These are phyloP conservation scores for Malurus splendens DNA, from an alignment of 2,797 vertebrate species.

Conservation along the genomic window DNA sequence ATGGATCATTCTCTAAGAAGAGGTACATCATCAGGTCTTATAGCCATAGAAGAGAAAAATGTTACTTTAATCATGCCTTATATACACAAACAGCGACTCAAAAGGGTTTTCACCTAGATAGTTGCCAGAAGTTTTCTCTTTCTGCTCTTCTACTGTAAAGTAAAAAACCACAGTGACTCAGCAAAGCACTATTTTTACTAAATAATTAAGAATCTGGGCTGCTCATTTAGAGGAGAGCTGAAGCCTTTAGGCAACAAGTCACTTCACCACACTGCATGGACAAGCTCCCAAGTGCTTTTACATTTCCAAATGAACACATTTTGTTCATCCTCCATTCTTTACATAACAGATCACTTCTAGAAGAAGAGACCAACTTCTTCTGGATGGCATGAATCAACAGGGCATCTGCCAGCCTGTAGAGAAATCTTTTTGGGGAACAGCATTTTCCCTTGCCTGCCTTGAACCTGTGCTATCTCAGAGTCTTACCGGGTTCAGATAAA, in stretches of 20 bases:
- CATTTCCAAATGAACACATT: neutral
- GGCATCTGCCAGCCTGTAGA: neutral
- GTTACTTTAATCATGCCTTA: neutral
- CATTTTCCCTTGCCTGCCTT: neutral
- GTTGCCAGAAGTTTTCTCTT: neutral
- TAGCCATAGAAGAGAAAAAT: neutral
- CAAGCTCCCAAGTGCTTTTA: neutral
- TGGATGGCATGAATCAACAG: neutral
- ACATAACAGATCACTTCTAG: neutral
- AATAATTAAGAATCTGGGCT: neutral
- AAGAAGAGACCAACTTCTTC: neutral
- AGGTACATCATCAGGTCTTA: neutral
- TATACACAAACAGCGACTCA: neutral
- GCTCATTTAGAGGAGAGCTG: neutral
- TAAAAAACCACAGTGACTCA: neutral
- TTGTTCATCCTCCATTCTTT: neutral
- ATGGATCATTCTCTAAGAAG: neutral
- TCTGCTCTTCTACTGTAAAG: neutral
- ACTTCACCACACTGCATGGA: neutral
- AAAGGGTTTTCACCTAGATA: neutral
- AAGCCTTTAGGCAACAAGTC: neutral
- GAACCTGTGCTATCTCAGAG: neutral
- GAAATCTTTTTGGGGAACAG: neutral
- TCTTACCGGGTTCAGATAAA: constrained; percentile 3
- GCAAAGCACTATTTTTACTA: neutral